Percentiles rank a stretch among this genome's conserved stretches.
phyloP scores from a whole-genome alignment of 2,888 invertebrate genomes.

The Mimas tiliae region DNA sequence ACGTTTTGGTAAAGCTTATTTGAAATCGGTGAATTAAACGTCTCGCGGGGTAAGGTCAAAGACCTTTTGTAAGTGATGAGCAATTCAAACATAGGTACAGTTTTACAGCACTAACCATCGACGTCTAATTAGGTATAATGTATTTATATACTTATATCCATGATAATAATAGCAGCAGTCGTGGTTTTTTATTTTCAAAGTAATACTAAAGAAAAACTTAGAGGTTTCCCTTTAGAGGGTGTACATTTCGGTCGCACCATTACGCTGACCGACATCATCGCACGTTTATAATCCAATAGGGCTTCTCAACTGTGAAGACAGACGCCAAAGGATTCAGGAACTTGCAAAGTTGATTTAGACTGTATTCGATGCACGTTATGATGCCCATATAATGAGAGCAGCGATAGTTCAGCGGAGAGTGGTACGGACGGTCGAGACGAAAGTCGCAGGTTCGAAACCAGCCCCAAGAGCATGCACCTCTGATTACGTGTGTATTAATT shows the following conservation, averaged over 20 bases:
- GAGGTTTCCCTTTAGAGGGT: background rate
- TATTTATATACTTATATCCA: conserved; percentile 4
- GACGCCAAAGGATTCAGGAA: background rate
- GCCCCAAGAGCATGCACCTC: too few species aligned
- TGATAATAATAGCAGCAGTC: background rate
- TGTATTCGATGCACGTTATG: background rate
- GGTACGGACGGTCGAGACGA: too few species aligned
- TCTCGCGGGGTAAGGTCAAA: conserved; percentile 46
- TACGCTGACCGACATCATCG: background rate
- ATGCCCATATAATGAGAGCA: too few species aligned
- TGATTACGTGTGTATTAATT: too few species aligned
- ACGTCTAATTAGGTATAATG: conserved; percentile 24
- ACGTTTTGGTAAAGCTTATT: conserved; percentile 58
- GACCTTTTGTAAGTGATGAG: conserved; percentile 42
- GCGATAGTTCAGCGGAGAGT: too few species aligned
- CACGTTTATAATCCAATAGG: background rate
- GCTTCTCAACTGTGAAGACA: background rate
- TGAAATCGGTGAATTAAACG: conserved; percentile 45
- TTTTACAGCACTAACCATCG: conserved; percentile 25
- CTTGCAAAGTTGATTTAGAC: background rate
- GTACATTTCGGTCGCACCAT: background rate
- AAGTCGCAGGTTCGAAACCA: too few species aligned
- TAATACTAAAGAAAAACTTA: background rate
- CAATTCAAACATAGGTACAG: conserved; percentile 19
- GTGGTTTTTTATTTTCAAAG: background rate